Conservation (phyloP, 1,140 invertebrate species). For the Plutomurus gul region DNA sequence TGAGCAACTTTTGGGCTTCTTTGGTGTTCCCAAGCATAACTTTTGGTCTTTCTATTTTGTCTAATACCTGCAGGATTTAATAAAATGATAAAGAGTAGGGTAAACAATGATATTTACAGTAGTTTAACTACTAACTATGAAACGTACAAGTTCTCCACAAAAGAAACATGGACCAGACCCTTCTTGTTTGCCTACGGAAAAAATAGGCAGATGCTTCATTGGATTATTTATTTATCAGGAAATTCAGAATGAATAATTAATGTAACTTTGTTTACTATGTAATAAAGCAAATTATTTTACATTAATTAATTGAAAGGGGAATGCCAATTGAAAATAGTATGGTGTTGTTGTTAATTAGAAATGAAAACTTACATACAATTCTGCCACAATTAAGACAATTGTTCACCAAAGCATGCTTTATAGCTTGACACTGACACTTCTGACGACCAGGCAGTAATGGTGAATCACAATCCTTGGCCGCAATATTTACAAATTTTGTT, state of each 20-base stretch:
- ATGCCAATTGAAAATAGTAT: no score
- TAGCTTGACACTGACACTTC: slow-evolving; percentile 89
- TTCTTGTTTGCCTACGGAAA: slow-evolving; percentile 72
- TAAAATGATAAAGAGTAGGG: not conserved
- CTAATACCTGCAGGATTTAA: slow-evolving; percentile 67
- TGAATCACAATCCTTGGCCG: slow-evolving; percentile 3
- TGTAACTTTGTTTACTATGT: no score
- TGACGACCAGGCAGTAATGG: slow-evolving; percentile 65
- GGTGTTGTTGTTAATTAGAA: no score
- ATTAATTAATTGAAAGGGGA: no score
- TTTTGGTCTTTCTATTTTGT: slow-evolving; percentile 65
- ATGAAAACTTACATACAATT: slow-evolving; percentile 76
- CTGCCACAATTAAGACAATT: slow-evolving; percentile 94
- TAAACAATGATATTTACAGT: not conserved
- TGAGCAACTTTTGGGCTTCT: slow-evolving; percentile 43
- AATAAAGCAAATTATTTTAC: no score
- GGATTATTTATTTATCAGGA: not conserved
- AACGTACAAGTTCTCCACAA: slow-evolving; percentile 77
- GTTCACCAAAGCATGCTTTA: slow-evolving; percentile 85
- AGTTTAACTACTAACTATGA: not conserved
- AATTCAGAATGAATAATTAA: no score
- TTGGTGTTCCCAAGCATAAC: slow-evolving; percentile 39
- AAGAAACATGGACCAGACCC: slow-evolving; percentile 67
- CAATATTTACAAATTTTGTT: slow-evolving; percentile 50
- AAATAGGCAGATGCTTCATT: not conserved